Evolutionary conservation across 1,140 invertebrate species (phyloP).

Genomic region (Sminthurides bifidus): DNA sequence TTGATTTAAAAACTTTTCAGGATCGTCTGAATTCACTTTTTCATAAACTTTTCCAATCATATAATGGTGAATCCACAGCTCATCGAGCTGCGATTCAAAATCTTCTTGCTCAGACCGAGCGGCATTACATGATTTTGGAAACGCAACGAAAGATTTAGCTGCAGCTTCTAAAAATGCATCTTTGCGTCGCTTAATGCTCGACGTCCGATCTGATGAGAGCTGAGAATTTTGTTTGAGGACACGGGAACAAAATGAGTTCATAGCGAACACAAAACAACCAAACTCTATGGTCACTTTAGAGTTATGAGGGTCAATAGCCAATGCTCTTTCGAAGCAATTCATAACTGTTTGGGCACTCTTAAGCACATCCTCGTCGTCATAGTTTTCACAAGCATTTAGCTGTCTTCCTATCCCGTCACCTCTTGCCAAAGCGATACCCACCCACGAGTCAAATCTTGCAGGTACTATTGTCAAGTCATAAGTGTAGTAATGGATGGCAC

Average conservation of each 20-base stretch:
- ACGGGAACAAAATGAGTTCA: slow-evolving; percentile 75
- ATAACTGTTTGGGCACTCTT: slow-evolving; percentile 55
- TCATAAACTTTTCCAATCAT: slow-evolving; percentile 86
- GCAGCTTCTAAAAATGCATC: slow-evolving; percentile 64
- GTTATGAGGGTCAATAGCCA: slow-evolving; percentile 56
- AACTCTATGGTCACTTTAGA: slow-evolving; percentile 77
- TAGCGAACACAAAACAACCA: slow-evolving; percentile 70
- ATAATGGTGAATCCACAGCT: slow-evolving; percentile 79
- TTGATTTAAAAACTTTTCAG: slow-evolving; percentile 60
- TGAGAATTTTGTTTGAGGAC: slow-evolving; percentile 60
- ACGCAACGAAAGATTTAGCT: slow-evolving; percentile 52
- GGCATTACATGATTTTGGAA: not conserved
- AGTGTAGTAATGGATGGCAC: slow-evolving; percentile 68
- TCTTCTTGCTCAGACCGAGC: slow-evolving; percentile 31
- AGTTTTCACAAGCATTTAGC: slow-evolving; percentile 53
- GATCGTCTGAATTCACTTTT: slow-evolving; percentile 55
- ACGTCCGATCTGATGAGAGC: slow-evolving; percentile 44
- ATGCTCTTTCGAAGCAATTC: slow-evolving; percentile 62
- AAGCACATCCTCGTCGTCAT: slow-evolving; percentile 53
- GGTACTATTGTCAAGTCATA: slow-evolving; percentile 69
- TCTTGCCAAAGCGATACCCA: slow-evolving; percentile 69
- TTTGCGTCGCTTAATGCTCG: slow-evolving; percentile 53
- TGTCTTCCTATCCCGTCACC: slow-evolving; percentile 66
- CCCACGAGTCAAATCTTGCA: slow-evolving; percentile 78
- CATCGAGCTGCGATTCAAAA: slow-evolving; percentile 53